Evolutionary conservation across 2,113 vertebrate genomes (phyloP), one percentile per base, ranked within the genome.

Genomic region (Mungos mungo): DNA sequence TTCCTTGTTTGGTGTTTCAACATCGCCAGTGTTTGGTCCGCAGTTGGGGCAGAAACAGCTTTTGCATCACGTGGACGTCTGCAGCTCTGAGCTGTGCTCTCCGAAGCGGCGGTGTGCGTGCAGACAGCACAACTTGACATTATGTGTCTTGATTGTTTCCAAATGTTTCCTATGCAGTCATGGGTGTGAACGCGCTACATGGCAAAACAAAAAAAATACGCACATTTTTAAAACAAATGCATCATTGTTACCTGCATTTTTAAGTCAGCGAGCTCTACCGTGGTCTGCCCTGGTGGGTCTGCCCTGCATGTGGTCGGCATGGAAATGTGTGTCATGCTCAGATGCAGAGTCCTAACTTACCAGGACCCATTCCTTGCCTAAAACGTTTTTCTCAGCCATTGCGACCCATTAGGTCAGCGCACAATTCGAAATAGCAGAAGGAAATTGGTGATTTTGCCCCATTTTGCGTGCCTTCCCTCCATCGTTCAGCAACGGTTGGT

Each of bases 11-110:
- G 2, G 0, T 25, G 9, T 72, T 11, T 76, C 25, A 6, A 0
- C 27, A 7, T 31, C 63, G 5, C 13, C 54, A 0, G 0, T 2
- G 31, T 5, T 52, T 45, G 76, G 33, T 6, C 15, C 60, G 0
- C 15, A 7, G 3, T 7, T 0, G 13, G 1, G 1, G 14, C 0
- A 5, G 21, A 15, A 7, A 31, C 1, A 0, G 3, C 0, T 16
- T 1, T 16, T 25, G 1, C 4, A 0, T 41, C 50, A 31, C 77
- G 16, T 15, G 2, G 31, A 14, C 0, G 1, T 16, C 23, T 0
- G 16, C 0, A 0, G 4, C 1, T 0, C 4, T 0, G 16, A 15
- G 7, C 8, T 14, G 7, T 3, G 47, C n/a, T 71, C 54, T 90
- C 41, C 2, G n/a, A 72, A 16, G 25, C 6, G 0, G 0, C 2